Percentiles rank a stretch among this genome's conserved stretches.
These are phyloP conservation scores for Zaprionus camerounensis DNA, from an alignment of 1,140 invertebrate species.

Conservation along the genomic window DNA sequence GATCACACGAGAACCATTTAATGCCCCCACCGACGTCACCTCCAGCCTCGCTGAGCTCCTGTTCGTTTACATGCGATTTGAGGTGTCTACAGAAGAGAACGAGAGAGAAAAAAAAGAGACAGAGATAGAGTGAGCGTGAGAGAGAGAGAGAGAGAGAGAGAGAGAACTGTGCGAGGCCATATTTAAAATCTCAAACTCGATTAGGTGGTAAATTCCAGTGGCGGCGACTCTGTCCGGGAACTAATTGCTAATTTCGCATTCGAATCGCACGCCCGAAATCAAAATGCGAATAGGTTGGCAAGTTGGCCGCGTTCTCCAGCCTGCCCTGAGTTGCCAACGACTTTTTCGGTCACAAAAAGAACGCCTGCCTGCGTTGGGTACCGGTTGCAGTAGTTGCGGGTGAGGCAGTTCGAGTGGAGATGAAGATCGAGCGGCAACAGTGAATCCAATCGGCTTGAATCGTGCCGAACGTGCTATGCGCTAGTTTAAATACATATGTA, in stretches of 20 bases:
- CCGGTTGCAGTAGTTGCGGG: constrained; percentile 1
- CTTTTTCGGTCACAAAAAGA: constrained; percentile 30
- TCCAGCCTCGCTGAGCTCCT: background rate
- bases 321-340: constrained; percentile 41
- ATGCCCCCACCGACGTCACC: constrained; percentile 77
- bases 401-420: constrained; percentile 10
- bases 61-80: constrained; percentile 47
- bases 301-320: background rate
- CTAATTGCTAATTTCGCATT: constrained; percentile 79
- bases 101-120: background rate
- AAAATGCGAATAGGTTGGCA: constrained; percentile 72
- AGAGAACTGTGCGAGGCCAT: constrained; percentile 45
- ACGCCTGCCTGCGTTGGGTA: constrained; percentile 22
- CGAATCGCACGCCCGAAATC: constrained; percentile 73
- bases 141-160: constrained; percentile 10
- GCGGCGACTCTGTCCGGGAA: constrained; percentile 53
- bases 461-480: background rate
- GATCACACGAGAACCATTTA: constrained; percentile 86
- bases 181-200: constrained; percentile 75
- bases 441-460: background rate
- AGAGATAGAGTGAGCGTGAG: constrained; percentile 15
- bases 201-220: constrained; percentile 73
- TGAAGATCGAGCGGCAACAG: constrained; percentile 35
- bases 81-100: constrained; percentile 49
- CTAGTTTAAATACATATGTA: background rate